Base-by-base conservation (phyloP, 2,113 vertebrate species). In the Polypterus senegalus region DNA sequence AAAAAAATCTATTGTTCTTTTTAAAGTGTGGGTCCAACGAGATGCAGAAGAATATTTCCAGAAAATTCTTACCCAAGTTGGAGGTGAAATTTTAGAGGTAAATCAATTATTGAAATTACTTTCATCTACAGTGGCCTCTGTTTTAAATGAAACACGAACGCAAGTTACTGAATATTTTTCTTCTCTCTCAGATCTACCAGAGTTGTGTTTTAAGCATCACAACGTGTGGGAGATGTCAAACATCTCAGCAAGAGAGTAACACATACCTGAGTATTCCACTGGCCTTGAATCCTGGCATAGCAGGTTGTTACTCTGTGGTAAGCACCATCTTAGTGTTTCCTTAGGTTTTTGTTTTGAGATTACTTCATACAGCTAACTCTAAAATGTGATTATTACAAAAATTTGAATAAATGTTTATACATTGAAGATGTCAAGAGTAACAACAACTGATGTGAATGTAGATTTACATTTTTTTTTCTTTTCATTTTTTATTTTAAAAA, bases 221-320 rank as follows among this genome's bases (percentile, higher is more conserved):
- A 51, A 66, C 54, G 7, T 82, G 75, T 60, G 3, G 3, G 3
- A 54, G 43, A 7, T 65, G 72, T 45, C 2, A 60, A 3, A 7
- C 48, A 0, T 6, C 2, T 4, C 73, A 3, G 2, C 0, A 64
- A 10, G 71, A 68, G 27, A 49, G 4, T 0, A 67, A 6, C 49
- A 52, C 10, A n/a, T 85, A 82, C 54, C 73, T 76, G 70, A 58
- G 73, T 58, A 49, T 83, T 55, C 80, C 80, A 2, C 65, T 85
- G 1, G 5, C 68, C 1, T 46, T 82, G 9, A 61, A 70, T 49
- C 2, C 46, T 2, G 62, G n/a, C n/a, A n/a, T n/a, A n/a, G n/a
- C n/a, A n/a, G n/a, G n/a, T n/a, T n/a, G n/a, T n/a, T 77, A 62
- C 73, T 68, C 56, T 1, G 68, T 85, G 78, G 82, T 85, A 66